Percentiles rank a stretch among this genome's conserved stretches.
These are phyloP conservation scores for Cerastoderma edule DNA, from an alignment of 2,888 invertebrate species.

Conservation along the genomic window DNA sequence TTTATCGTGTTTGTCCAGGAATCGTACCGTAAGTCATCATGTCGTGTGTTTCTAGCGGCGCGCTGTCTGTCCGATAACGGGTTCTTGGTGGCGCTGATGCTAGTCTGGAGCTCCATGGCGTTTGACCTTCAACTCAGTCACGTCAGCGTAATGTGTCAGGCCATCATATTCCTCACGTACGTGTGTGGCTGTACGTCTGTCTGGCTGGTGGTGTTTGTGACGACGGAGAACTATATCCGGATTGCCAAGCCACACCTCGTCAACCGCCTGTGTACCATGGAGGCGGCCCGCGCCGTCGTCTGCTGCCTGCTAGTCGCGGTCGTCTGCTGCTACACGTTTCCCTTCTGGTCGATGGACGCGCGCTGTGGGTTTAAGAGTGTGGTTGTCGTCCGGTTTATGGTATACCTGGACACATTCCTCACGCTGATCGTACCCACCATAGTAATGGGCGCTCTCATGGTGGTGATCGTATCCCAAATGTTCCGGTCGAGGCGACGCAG, in stretches of 20 bases:
- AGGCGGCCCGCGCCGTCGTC: conserved; percentile 62
- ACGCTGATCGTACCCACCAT: conserved; percentile 36
- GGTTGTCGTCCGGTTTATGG: conserved; percentile 56
- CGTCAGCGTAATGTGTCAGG: conserved; percentile 87
- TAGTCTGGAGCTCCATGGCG: conserved; percentile 61
- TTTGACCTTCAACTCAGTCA: conserved; percentile 33
- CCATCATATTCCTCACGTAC: conserved; percentile 88
- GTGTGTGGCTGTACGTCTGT: conserved; percentile 73
- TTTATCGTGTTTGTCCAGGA: conserved; percentile 90
- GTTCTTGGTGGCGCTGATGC: conserved; percentile 88
- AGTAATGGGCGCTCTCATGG: conserved; percentile 30
- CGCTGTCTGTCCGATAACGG: conserved; percentile 91
- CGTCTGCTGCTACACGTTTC: conserved; percentile 64
- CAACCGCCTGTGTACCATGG: conserved; percentile 60
- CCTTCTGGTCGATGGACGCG: conserved; percentile 64
- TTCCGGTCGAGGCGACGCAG: conserved; percentile 22
- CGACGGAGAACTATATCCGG: conserved; percentile 93
- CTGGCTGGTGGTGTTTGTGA: conserved; percentile 91
- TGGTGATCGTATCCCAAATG: conserved; percentile 17
- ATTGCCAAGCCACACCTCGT: conserved; percentile 89
- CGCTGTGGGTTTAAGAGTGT: conserved; percentile 52
- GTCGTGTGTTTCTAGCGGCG: conserved; percentile 90
- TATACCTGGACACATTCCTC: conserved; percentile 58
- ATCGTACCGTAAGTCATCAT: conserved; percentile 89
- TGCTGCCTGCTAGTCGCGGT: conserved; percentile 47